A percentile compares a stretch with the other conserved stretches of the same genome.
phyloP scores from a whole-genome alignment of 2,888 invertebrate species.

The Volucella inanis region DNA sequence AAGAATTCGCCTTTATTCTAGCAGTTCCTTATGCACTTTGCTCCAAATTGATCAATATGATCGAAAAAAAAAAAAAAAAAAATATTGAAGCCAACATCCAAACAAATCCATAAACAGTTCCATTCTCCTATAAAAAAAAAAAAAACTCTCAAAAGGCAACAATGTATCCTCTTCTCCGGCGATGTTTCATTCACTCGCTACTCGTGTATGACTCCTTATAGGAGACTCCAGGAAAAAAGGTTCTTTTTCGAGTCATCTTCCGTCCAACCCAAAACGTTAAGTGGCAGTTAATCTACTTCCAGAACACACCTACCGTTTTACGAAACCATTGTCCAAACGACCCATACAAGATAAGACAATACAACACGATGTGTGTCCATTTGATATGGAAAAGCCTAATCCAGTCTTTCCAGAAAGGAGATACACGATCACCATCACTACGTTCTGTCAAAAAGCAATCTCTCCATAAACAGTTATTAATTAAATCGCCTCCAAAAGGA shows the following conservation, averaged over 20 bases:
- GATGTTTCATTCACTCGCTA: conserved; percentile 9
- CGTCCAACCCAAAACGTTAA: conserved; percentile 53
- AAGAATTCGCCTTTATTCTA: too few species aligned
- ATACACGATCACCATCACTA: background rate
- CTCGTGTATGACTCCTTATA: too few species aligned
- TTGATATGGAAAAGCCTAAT: background rate
- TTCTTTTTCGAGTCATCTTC: conserved; percentile 8
- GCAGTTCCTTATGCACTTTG: too few species aligned
- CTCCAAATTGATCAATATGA: too few species aligned
- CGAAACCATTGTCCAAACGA: conserved; percentile 48
- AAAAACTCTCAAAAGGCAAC: conserved; percentile 36
- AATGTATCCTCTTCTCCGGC: conserved; percentile 2
- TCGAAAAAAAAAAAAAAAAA: too few species aligned
- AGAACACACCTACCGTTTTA: conserved; percentile 73
- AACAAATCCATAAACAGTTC: conserved; percentile 53
- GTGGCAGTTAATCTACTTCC: conserved; percentile 69
- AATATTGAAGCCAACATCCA: background rate
- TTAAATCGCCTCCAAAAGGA: conserved; percentile 74
- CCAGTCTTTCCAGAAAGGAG: background rate
- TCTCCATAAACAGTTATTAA: conserved; percentile 74
- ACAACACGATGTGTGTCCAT: background rate
- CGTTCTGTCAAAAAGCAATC: conserved; percentile 72
- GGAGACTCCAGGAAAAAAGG: background rate
- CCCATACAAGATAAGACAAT: conserved; percentile 47
- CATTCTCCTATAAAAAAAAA: conserved; percentile 46